Conservation (phyloP, 2,113 vertebrate species). For the Silurus asotus region DNA sequence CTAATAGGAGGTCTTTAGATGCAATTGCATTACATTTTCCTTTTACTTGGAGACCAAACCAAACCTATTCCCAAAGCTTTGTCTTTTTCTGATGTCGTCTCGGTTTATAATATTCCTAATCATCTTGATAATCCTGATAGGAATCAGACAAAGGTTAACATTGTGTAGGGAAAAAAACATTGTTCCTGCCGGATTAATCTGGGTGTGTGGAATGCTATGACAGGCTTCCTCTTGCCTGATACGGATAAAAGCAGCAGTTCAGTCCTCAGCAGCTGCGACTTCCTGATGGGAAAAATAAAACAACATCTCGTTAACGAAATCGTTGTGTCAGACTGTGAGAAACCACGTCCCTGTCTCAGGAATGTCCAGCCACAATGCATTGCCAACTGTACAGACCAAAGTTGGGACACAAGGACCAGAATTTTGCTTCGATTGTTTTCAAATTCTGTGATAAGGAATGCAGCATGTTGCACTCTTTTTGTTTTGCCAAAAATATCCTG, state of each 20-base stretch:
- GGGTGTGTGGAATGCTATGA: conserved; percentile 34
- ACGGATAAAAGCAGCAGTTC: conserved; percentile 66
- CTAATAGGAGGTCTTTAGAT: no score
- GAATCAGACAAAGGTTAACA: conserved; percentile 52
- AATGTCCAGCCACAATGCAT: conserved; percentile 1
- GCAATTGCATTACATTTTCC: no score
- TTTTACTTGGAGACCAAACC: no score
- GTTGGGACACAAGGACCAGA: not conserved
- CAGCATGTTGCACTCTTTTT: not conserved
- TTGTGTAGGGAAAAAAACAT: conserved; percentile 48
- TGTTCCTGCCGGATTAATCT: conserved; percentile 41
- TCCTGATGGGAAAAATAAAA: conserved; percentile 54
- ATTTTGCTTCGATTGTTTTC: not conserved
- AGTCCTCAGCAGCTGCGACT: conserved; percentile 50
- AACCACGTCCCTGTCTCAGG: not conserved
- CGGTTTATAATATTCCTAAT: not conserved
- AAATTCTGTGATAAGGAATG: not conserved
- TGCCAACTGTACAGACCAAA: not conserved
- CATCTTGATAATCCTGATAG: conserved; percentile 46
- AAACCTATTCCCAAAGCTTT: not conserved
- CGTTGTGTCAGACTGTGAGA: conserved; percentile 20
- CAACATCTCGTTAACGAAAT: not conserved
- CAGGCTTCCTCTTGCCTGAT: conserved; percentile 61
- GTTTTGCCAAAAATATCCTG: conserved; percentile 11
- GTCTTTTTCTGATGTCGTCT: not conserved